phyloP scores from a whole-genome alignment of 2,113 vertebrate species.

The Tiliqua scincoides region DNA sequence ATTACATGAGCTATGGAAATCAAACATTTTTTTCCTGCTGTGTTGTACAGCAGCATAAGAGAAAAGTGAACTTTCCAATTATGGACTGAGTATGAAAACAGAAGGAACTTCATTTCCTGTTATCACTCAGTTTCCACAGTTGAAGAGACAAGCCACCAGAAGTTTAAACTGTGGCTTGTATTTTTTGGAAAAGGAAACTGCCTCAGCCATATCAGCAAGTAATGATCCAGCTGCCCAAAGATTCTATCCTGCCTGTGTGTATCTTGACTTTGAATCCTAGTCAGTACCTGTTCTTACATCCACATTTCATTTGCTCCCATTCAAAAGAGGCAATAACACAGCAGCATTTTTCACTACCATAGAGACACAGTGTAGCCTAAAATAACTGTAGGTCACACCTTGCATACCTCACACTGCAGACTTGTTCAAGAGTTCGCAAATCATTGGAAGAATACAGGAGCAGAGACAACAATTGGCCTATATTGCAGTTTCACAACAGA shows the following conservation, averaged over 20 bases:
- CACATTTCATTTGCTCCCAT: not conserved
- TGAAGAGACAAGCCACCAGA: not conserved
- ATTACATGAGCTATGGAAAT: conserved; percentile 19
- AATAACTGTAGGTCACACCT: not conserved
- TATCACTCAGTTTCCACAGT: not conserved
- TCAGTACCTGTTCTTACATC: not conserved
- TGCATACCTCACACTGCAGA: not conserved
- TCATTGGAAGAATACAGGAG: not conserved
- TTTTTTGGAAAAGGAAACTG: not conserved
- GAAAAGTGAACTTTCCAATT: not conserved
- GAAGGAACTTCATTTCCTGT: not conserved
- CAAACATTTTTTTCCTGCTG: conserved; percentile 28
- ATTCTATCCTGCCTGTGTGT: not conserved
- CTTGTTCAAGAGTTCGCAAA: not conserved
- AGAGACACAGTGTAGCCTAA: not conserved
- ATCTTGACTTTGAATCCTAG: not conserved
- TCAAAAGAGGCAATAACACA: not conserved
- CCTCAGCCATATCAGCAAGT: not conserved
- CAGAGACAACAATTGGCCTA: not conserved
- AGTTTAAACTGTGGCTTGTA: not conserved
- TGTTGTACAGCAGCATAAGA: not conserved
- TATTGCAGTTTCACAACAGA: not conserved
- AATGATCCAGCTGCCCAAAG: not conserved
- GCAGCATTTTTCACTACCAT: not conserved
- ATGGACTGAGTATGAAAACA: not conserved